Percentiles rank a stretch among this genome's conserved stretches.
phyloP scores from a whole-genome alignment of 2,113 vertebrate genomes.

The Anolis sagrei region DNA sequence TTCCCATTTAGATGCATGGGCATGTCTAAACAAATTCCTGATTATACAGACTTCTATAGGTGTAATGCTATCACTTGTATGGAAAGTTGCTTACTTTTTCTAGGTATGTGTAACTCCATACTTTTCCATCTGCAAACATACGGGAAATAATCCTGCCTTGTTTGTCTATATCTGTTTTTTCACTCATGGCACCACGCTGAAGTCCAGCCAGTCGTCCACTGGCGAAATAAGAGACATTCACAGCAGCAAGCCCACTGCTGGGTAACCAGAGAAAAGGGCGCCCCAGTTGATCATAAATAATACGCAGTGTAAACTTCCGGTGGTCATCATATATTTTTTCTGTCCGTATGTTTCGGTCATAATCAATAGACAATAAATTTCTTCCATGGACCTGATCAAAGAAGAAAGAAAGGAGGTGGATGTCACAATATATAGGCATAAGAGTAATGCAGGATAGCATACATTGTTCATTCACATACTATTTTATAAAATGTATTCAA shows the following conservation, averaged over 20 bases:
- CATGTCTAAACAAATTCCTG: background rate
- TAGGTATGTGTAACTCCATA: constrained; percentile 98
- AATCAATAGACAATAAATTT: constrained; percentile 96
- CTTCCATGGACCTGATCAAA: constrained; percentile 89
- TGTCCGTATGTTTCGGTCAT: constrained; percentile 95
- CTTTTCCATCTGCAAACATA: constrained; percentile 95
- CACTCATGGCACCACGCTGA: constrained; percentile 96
- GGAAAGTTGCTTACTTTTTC: constrained; percentile 86
- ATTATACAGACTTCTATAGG: accelerated
- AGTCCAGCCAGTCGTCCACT: constrained; percentile 92
- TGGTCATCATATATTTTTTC: constrained; percentile 99
- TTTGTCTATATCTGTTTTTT: constrained; percentile 92
- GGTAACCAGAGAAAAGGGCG: constrained; percentile 96
- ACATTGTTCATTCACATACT: background rate
- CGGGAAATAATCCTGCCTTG: constrained; percentile 92
- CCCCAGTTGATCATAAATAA: constrained; percentile 95
- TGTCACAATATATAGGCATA: background rate
- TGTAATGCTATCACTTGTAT: background rate
- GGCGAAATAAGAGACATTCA: constrained; percentile 95
- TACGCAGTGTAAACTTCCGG: constrained; percentile 94
- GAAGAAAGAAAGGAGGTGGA: constrained; percentile 33
- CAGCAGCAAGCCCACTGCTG: constrained; percentile 94
- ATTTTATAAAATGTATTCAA: background rate
- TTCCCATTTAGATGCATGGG: accelerated
- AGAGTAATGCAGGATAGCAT: background rate